Percentiles rank a stretch among this genome's conserved stretches.
Evolutionary conservation across 35 echinoderm and acorn worm genomes (phyloP).

Genomic region (Heliocidaris erythrogramma): DNA sequence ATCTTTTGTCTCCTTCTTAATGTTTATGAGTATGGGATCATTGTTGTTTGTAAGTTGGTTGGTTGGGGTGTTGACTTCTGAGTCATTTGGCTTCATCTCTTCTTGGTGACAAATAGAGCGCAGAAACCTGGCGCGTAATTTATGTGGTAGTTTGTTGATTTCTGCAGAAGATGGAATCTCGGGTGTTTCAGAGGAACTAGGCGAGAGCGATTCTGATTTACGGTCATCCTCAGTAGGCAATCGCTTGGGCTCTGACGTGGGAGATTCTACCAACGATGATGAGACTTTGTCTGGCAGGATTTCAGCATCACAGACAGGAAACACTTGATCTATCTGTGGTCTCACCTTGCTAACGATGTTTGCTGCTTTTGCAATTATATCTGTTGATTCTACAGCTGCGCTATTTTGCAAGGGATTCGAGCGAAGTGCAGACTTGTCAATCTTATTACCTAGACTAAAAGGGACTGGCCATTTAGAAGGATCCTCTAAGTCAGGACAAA

Average conservation of each 20-base stretch:
- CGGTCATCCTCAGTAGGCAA: not conserved
- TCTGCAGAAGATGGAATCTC: not conserved
- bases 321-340: not conserved
- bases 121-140: constrained; percentile 50
- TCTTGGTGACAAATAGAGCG: not conserved
- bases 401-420: not conserved
- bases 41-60: not conserved
- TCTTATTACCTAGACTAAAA: not conserved
- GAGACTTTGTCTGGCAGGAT: not conserved
- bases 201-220: not conserved
- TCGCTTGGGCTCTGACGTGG: not conserved
- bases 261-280: not conserved
- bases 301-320: not conserved
- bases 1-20: constrained; percentile 5
- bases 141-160: constrained; percentile 59
- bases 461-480: not conserved
- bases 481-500: not conserved
- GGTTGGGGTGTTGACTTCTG: not conserved
- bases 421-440: not conserved
- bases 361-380: not conserved
- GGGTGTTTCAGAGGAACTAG: not conserved
- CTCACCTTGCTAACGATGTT: not conserved
- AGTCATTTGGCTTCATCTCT: not conserved
- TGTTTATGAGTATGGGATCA: not conserved
- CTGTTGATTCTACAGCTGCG: not conserved